Evolutionary conservation across 2,797 vertebrate species (phyloP), one percentile per base, ranked within the genome.

Genomic region (Cirrhinus mrigala): DNA sequence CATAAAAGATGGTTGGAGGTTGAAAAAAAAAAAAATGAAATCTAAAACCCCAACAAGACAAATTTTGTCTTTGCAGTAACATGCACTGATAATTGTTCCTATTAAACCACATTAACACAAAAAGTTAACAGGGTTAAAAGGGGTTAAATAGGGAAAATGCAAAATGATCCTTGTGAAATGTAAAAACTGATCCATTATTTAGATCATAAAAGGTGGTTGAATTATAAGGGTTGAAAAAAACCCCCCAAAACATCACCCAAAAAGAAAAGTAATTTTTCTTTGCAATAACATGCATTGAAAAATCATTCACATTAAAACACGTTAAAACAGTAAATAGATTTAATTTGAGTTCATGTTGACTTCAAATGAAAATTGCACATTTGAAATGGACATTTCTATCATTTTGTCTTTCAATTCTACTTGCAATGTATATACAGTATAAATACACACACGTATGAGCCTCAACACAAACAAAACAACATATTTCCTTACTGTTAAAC

Each of bases 341-440:
- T 58, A 24, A 8, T 60, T 10, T 60, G n/a, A 22, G 52, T 24
- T n/a, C 58, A 60, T 10, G 8, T 24, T n/a, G 11, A 24, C 11
- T 64, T 27, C 12, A 64, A 27, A 27, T 29, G 5, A 29, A 64
- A 64, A 64, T 10, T 33, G 16, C 18, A 20, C 20, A 37, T 33
- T 5, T 33, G 16, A 68, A 68, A 37, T 18, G 7, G 15, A 66
- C 15, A 68, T 18, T 68, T 37, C 16, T 4, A 37, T 33, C 8
- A 37, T 68, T 68, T 68, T 16, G 15, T 50, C 44, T 71, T 24
- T 24, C 69, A n/a, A 46, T 46, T 2, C 7, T 14, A 27, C 22
- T 70, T 70, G 69, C 40, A 70, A 15, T 44, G 68, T 70, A 71
- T 15, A 44, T 69, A 56, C 7, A 56, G 20, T 54, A 69, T 69